phyloP scores from a whole-genome alignment of 1,140 invertebrate genomes.

The Physella acuta region DNA sequence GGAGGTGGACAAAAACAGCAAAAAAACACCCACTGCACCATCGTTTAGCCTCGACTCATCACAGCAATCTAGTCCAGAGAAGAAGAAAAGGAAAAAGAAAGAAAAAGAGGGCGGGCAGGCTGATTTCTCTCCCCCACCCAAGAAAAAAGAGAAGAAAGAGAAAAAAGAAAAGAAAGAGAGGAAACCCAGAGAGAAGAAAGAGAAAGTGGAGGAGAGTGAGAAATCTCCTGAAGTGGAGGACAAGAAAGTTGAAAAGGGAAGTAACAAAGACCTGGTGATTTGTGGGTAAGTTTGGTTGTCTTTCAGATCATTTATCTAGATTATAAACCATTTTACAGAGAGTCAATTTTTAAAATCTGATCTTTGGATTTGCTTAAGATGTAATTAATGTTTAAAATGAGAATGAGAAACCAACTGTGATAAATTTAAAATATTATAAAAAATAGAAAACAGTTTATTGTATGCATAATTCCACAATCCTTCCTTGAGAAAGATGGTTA shows the following conservation, averaged over 20 bases:
- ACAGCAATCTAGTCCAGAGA: conserved; percentile 16
- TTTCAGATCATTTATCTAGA: too few relatives aligned
- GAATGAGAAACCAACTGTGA: too few relatives aligned
- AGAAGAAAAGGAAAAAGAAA: conserved; percentile 36
- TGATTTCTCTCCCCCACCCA: neutral
- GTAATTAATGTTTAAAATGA: too few relatives aligned
- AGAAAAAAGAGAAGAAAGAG: conserved; percentile 28
- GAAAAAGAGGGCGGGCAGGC: conserved; percentile 21
- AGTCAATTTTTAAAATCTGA: too few relatives aligned
- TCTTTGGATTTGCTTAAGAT: too few relatives aligned
- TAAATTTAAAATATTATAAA: too few relatives aligned
- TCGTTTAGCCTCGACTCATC: too few relatives aligned
- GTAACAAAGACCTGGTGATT: conserved; percentile 23
- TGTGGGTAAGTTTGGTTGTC: conserved; percentile 37
- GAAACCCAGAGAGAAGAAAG: conserved; percentile 25
- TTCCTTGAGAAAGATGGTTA: too few relatives aligned
- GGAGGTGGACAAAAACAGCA: conserved; percentile 2
- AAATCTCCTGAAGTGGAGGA: conserved; percentile 20
- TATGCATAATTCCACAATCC: too few relatives aligned
- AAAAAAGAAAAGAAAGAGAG: conserved; percentile 23
- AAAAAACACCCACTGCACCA: neutral
- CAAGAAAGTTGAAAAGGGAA: conserved; percentile 6
- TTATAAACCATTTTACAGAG: too few relatives aligned
- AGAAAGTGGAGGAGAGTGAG: conserved; percentile 17
- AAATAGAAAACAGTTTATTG: too few relatives aligned